A percentile compares a stretch with the other conserved stretches of the same genome.
These are phyloP conservation scores for Stomatorhinus walkeri DNA, from an alignment of 2,797 vertebrate genomes.

Conservation along the genomic window DNA sequence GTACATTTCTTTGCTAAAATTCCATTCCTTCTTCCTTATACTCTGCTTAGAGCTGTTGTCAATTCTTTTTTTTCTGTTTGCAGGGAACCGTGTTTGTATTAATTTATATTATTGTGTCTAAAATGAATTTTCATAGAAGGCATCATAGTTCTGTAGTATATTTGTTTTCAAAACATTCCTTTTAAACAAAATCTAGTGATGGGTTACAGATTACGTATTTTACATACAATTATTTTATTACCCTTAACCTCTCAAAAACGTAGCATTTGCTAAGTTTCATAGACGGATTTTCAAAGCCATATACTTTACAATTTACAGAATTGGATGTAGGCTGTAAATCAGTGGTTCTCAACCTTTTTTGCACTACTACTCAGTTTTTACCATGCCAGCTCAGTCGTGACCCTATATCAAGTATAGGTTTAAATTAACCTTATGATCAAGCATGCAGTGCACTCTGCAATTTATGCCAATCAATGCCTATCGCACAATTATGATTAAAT, in stretches of 20 bases:
- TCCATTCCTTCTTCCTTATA: constrained; percentile 10
- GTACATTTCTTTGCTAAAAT: constrained; percentile 7
- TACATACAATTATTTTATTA: neutral
- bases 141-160: neutral
- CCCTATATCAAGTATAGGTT: neutral
- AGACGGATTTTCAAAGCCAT: neutral
- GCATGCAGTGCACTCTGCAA: neutral
- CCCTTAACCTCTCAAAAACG: neutral
- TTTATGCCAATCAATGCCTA: neutral
- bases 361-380: neutral
- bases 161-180: neutral
- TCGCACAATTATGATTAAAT: neutral
- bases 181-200: neutral
- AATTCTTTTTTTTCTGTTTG: neutral
- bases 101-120: neutral
- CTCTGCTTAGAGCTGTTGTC: neutral
- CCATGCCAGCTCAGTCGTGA: neutral
- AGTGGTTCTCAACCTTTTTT: neutral
- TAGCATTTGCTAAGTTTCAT: neutral
- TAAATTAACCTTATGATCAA: neutral
- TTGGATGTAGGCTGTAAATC: neutral
- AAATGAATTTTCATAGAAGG: neutral
- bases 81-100: neutral
- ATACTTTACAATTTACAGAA: neutral
- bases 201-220: neutral